Evolutionary conservation across 2,113 vertebrate species (phyloP).

Genomic region (Hyperoodon ampullatus): DNA sequence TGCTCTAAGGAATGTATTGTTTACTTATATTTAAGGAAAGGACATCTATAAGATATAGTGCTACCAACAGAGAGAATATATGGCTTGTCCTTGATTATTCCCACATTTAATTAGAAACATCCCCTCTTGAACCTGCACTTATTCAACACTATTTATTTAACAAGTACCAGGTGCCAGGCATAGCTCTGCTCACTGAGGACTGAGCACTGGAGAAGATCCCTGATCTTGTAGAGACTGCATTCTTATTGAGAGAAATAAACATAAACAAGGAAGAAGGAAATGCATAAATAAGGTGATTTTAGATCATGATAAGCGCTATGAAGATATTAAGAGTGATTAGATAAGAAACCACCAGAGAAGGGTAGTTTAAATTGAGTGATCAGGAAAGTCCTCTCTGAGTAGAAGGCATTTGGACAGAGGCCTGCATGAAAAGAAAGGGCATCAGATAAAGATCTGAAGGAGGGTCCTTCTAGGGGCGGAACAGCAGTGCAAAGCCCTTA

Average conservation of each 20-base stretch:
- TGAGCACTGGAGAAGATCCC: background rate
- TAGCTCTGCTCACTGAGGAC: background rate
- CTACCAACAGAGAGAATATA: background rate
- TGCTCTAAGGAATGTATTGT: background rate
- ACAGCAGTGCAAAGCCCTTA: background rate
- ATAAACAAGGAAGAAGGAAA: background rate
- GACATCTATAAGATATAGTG: background rate
- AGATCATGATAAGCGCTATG: background rate
- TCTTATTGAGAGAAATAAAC: background rate
- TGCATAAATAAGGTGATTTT: background rate
- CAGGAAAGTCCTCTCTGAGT: background rate
- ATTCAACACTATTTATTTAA: background rate
- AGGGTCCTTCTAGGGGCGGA: too few relatives aligned
- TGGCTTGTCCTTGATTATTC: background rate
- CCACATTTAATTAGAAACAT: background rate
- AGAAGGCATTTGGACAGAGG: background rate
- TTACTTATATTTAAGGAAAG: background rate
- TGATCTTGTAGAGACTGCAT: background rate
- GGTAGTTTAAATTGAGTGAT: background rate
- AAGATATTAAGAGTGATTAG: background rate
- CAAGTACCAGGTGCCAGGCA: background rate
- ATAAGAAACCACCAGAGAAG: background rate
- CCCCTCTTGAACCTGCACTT: background rate
- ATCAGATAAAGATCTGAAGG: background rate
- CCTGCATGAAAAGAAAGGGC: background rate